Percentiles rank a stretch among this genome's conserved stretches.
Conservation (phyloP, 2,888 invertebrate genomes). For the Polylopha cassiicola region DNA sequence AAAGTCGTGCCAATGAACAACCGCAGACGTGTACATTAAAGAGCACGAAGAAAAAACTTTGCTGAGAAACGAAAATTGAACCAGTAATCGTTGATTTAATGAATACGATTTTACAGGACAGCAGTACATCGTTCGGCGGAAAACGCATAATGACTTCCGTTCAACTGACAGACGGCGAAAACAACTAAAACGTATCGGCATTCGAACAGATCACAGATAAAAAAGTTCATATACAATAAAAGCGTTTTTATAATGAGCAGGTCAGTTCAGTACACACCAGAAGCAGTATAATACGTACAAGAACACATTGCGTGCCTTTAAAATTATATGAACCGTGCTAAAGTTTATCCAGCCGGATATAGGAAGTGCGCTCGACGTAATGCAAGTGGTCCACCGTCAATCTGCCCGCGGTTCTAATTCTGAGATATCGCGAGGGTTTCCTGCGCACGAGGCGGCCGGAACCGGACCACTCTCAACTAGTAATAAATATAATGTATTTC, state of each 20-base stretch:
- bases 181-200: conserved; percentile 60
- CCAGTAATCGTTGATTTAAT: conserved; percentile 63
- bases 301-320: conserved; percentile 1
- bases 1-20: conserved; percentile 27
- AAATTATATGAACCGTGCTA: conserved; percentile 16
- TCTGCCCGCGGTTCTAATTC: conserved; percentile 63
- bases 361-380: conserved; percentile 56
- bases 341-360: conserved; percentile 45
- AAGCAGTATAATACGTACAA: not conserved
- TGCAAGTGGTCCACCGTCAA: conserved; percentile 51
- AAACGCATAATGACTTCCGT: conserved; percentile 75
- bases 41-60: conserved; percentile 26
- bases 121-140: conserved; percentile 59
- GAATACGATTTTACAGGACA: conserved; percentile 69
- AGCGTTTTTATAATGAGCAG: conserved; percentile 1
- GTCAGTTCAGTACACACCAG: not conserved
- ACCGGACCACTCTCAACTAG: conserved; percentile 45
- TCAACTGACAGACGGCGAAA: conserved; percentile 56
- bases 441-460: conserved; percentile 52
- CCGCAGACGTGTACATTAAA: conserved; percentile 25
- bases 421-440: conserved; percentile 63
- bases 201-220: conserved; percentile 20
- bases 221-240: conserved; percentile 8
- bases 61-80: conserved; percentile 42
- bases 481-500: conserved; percentile 49